Base-by-base conservation (phyloP, 2,888 invertebrate genomes). In the Galeopsomyia nigrocyanea region DNA sequence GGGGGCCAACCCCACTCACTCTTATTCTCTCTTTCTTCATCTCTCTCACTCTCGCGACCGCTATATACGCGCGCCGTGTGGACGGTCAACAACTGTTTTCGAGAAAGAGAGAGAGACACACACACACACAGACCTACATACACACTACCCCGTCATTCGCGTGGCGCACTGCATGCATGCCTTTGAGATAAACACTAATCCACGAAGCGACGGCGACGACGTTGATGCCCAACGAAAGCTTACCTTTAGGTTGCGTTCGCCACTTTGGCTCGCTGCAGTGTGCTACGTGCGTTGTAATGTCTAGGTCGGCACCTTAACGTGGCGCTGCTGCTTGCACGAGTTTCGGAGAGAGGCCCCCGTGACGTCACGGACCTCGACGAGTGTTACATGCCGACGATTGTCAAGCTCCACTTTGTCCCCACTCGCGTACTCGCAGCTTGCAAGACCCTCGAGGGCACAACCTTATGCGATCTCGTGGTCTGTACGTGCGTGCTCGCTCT, bases 361-460 rank as follows among this genome's bases (percentile, higher is more conserved):
- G 72, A 72, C 72, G 72, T 72, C 72, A 72, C 62, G 47, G 62
- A 39, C 39, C 39, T 39, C 39, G 5, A 16, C 26, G 58, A 39
- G 13, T 39, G 67, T 57, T 57, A 57, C 51, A 51, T n/a, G 16
- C 7, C 55, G 55, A 13, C 7, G 53, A 53, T 46, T 57, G 56
- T 57, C 49, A 49, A 66, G 10, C 53, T 49, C 31, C 39, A 39
- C 39, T 39, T 39, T 39, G 39, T 39, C 39, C 13, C 26, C 31
- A 49, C 22, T 16, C 49, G 21, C 49, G 21, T 9, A 14, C 31
- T 31, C 39, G 46, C 46, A 50, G n/a, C n/a, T 17, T 50, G 17
- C 58, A 58, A 26, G 31, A 26, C n/a, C 39, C 10, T 39, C 13
- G 39, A 39, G 39, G 39, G 39, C 39, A 10, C 39, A 39, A 39